Percentiles rank a stretch among this genome's conserved stretches.
Conservation (phyloP, 2,797 vertebrate genomes). For the Pseudochirops corinnae region DNA sequence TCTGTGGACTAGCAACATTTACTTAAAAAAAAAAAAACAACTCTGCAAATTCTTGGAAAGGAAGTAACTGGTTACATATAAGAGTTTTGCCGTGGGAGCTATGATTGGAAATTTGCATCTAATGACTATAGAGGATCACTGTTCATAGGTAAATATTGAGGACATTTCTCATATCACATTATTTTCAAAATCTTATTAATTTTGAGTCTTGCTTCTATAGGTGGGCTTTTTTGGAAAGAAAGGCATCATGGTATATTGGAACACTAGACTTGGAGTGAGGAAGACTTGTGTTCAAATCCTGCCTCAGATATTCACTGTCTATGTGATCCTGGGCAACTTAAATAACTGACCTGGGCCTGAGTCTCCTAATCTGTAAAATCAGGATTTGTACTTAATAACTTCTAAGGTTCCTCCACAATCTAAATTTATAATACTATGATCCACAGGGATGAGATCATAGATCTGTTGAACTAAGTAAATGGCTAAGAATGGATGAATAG, state of each 20-base stretch:
- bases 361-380: not conserved
- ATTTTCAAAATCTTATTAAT: not conserved
- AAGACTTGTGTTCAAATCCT: not conserved
- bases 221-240: not conserved
- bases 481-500: not conserved
- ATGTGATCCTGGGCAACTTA: not conserved
- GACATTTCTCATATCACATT: not conserved
- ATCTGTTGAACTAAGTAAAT: not conserved
- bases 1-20: not conserved
- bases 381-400: not conserved
- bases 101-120: not conserved
- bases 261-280: not conserved
- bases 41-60: not conserved
- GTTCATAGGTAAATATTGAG: not conserved
- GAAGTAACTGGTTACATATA: not conserved
- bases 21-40: not conserved
- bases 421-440: not conserved
- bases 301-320: not conserved
- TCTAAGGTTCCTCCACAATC: not conserved
- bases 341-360: not conserved
- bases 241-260: not conserved
- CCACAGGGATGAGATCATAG: not conserved
- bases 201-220: not conserved
- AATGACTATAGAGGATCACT: not conserved
- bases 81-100: not conserved